A percentile compares a stretch with the other conserved stretches of the same genome.
Evolutionary conservation across 2,888 invertebrate species (phyloP).

Genomic region (Agrochola circellaris): DNA sequence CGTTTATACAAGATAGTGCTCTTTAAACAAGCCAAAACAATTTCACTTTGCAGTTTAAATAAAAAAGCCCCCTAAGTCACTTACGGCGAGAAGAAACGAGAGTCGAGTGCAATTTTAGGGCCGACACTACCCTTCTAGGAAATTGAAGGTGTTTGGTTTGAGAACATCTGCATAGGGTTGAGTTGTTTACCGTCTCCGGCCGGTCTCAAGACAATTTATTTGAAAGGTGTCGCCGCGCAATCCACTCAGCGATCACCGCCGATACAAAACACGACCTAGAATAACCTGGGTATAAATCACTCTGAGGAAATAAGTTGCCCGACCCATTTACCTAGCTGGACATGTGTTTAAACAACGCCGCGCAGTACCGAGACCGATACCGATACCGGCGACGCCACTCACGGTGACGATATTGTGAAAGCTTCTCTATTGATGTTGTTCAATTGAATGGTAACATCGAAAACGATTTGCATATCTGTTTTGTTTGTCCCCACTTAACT

Average conservation of each 20-base stretch:
- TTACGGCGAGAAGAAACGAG: slow-evolving; percentile 72
- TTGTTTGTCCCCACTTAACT: slow-evolving; percentile 60
- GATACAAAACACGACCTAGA: slow-evolving; percentile 81
- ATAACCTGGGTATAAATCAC: slow-evolving; percentile 85
- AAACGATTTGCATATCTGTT: slow-evolving; percentile 58
- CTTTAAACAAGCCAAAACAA: slow-evolving; percentile 73
- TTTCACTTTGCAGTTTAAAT: slow-evolving; percentile 81
- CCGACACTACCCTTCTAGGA: slow-evolving; percentile 78
- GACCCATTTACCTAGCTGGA: slow-evolving; percentile 82
- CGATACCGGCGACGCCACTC: slow-evolving; percentile 62
- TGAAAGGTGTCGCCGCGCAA: slow-evolving; percentile 89
- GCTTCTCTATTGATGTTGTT: slow-evolving; percentile 70
- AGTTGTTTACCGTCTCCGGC: slow-evolving; percentile 86
- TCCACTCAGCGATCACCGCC: slow-evolving; percentile 85
- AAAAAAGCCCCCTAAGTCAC: slow-evolving; percentile 78
- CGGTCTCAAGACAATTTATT: slow-evolving; percentile 90
- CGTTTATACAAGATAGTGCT: slow-evolving; percentile 61
- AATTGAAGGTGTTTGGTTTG: slow-evolving; percentile 84
- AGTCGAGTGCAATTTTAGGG: slow-evolving; percentile 83
- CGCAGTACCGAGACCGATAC: slow-evolving; percentile 57
- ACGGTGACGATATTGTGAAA: slow-evolving; percentile 75
- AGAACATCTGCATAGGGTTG: slow-evolving; percentile 87
- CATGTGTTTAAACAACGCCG: slow-evolving; percentile 77
- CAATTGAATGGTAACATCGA: slow-evolving; percentile 60
- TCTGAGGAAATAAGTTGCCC: slow-evolving; percentile 80